Evolutionary conservation across 2,797 vertebrate species (phyloP), one percentile per base, ranked within the genome.

Genomic region (Syndactyla subalaris): DNA sequence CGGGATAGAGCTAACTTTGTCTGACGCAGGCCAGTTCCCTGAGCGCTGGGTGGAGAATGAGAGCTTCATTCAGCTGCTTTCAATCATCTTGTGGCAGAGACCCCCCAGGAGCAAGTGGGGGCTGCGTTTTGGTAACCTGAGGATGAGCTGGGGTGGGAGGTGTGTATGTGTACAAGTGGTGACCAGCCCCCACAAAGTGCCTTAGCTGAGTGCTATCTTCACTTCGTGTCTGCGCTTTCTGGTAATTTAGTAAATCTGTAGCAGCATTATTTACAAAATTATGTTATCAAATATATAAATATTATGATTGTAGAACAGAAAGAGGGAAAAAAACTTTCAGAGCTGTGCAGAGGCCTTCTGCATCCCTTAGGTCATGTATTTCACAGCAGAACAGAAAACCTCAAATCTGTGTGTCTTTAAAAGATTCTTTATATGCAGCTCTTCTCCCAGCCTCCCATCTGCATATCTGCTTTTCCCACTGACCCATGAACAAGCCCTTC

Each of bases 11-110:
- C 89, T 85, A 7, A 61, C 81, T 73, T 74, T 38, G 68, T 75
- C 72, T 89, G 71, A 87, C 5, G 22, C 43, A 68, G 82, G 38
- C 61, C 67, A 65, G 85, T 88, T 94, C 92, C 91, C 58, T 21
- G 77, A 59, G 91, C 0, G 0, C 88, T 74, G 49, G 7, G 8
- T 61, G 78, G 75, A 34, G 93, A 87, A 41, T 4, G 63, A 90
- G 86, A 88, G 78, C 61, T 92, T 88, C 79, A 61, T 91, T 93
- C 93, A 91, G 89, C 88, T 94, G 96, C 93, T 95, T 90, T 86
- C 86, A 86, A 46, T 88, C 92, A 78, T 94, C 93, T 72, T 16
- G 38, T 3, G 3, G 82, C 72, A 67, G 59, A 65, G 93, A 94
- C 94, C 91, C 94, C 89, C 81, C 85, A 45, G 0, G 2, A 91